Conservation (phyloP, 2,797 vertebrate species). For the Vultur gryphus region DNA sequence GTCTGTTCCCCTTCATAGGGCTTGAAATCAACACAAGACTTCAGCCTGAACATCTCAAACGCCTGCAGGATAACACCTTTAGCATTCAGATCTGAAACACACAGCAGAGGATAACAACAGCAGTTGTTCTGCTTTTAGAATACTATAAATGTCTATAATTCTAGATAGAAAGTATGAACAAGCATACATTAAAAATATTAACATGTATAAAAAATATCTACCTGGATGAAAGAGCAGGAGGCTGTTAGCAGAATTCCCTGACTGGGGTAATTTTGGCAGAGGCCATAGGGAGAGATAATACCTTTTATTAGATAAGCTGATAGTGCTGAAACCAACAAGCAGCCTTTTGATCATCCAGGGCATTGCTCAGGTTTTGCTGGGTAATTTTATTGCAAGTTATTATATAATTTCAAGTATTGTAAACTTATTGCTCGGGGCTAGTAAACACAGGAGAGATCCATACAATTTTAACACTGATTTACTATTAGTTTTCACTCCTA, state of each 20-base stretch:
- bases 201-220: background rate
- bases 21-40: constrained; percentile 86
- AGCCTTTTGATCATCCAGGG: background rate
- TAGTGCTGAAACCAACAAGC: background rate
- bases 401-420: background rate
- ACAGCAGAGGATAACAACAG: background rate
- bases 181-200: background rate
- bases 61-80: constrained; percentile 79
- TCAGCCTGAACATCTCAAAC: constrained; percentile 85
- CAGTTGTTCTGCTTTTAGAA: background rate
- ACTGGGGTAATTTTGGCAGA: background rate
- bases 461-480: background rate
- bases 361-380: background rate
- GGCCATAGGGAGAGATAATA: background rate
- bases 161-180: background rate
- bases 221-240: background rate
- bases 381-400: background rate
- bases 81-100: constrained; percentile 78
- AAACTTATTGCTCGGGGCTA: background rate
- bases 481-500: background rate
- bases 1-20: constrained; percentile 79
- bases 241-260: background rate
- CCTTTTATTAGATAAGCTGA: background rate
- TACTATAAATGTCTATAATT: background rate
- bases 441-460: background rate